Base-by-base conservation (phyloP, 2,888 invertebrate species). In the Apodemia duryi region DNA sequence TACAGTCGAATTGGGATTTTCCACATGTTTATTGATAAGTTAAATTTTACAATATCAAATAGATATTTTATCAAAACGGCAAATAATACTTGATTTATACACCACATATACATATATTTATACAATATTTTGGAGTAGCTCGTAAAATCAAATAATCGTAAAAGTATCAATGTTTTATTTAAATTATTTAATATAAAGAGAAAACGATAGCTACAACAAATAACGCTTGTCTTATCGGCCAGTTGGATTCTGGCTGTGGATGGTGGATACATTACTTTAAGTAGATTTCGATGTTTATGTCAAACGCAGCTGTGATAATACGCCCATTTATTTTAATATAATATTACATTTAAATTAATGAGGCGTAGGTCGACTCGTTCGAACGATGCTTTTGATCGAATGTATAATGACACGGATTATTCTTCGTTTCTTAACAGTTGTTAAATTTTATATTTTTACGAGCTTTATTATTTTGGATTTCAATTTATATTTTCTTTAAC, bases 251-350 rank as follows among this genome's bases (percentile, higher is more conserved):
- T 77, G 76, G 79, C 79, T 66, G 69, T 64, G 67, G 69, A 69
- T 83, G 84, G 84, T 87, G 88, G 88, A 43, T 43, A 43, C 88
- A 89, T 89, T 89, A 89, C 84, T 85, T 88, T 84, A 88, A 91
- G 90, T 90, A 90, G 88, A 85, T 85, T 91, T 86, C 88, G 84
- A 88, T 91, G 90, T 91, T 86, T 85, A 80, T 85, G 90, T 89
- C 88, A 88, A 88, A 86, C 83, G 80, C 82, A 81, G 77, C 77
- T 75, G 75, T 84, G 91, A 90, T 91, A 89, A 86, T 85, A 87
- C 85, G 84, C 82, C 86, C 80, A 88, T 88, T 87, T 88, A 88
- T 87, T 86, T 85, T 85, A 85, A 85, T 86, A 43, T 43, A 85
- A 83, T 83, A 86, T 29, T 83, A 86, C 84, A 81, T 84, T 81